phyloP scores from a whole-genome alignment of 1,140 invertebrate genomes.

The Batillaria attramentaria region DNA sequence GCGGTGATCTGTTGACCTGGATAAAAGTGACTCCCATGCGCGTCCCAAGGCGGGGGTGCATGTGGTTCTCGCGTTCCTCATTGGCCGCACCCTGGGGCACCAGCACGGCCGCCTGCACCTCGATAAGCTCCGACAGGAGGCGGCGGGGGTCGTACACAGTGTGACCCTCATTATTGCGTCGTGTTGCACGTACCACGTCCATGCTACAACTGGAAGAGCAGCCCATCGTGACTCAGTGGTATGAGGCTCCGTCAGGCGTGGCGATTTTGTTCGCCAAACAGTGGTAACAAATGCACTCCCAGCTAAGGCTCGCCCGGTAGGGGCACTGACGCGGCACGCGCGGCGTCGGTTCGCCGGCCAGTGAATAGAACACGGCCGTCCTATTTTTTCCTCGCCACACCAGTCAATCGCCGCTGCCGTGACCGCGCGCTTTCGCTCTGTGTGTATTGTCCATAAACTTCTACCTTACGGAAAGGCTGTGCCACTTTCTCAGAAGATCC shows the following conservation, averaged over 20 bases:
- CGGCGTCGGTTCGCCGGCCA: not conserved
- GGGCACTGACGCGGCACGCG: not conserved
- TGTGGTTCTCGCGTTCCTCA: not conserved
- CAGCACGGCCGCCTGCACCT: constrained; percentile 26
- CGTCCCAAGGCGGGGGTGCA: not conserved
- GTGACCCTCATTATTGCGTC: not conserved
- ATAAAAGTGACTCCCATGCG: not conserved
- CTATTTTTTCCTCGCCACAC: too few relatives aligned
- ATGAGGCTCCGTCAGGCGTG: too few relatives aligned
- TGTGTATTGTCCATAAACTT: too few relatives aligned
- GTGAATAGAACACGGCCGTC: not conserved
- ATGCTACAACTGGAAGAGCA: constrained; percentile 13
- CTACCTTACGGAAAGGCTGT: too few relatives aligned
- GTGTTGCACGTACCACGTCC: not conserved
- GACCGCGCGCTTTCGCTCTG: too few relatives aligned
- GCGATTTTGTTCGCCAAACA: too few relatives aligned
- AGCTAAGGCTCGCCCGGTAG: not conserved
- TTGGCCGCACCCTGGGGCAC: not conserved
- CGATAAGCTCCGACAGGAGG: constrained; percentile 14
- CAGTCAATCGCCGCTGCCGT: too few relatives aligned
- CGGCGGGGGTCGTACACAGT: constrained; percentile 6
- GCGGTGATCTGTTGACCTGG: too few relatives aligned
- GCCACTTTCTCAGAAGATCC: too few relatives aligned
- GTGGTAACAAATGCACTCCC: too few relatives aligned
- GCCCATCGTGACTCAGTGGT: not conserved